These are phyloP conservation scores for Leptocoma aspasia DNA, from an alignment of 2,113 vertebrate species.

Conservation along the genomic window DNA sequence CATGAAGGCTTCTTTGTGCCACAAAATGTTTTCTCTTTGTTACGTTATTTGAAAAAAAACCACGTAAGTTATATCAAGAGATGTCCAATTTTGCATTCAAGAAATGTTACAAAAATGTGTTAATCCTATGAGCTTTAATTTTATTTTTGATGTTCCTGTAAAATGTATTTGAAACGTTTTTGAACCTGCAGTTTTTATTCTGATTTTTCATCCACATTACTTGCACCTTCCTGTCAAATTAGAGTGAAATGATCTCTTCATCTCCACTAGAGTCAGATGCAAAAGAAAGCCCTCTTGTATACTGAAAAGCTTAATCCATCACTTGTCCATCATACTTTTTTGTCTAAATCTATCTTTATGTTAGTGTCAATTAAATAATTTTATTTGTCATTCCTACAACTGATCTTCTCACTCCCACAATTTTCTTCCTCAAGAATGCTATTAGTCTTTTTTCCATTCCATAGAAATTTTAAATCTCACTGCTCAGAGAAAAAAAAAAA, in stretches of 20 bases:
- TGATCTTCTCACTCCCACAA: background rate
- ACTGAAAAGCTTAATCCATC: background rate
- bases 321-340: background rate
- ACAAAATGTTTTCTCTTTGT: background rate
- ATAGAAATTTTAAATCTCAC: background rate
- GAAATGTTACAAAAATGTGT: background rate
- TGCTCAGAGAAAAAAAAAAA: background rate
- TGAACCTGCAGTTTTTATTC: background rate
- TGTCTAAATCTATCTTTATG: background rate
- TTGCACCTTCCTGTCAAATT: background rate
- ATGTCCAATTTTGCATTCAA: background rate
- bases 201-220: background rate
- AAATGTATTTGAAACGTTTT: background rate
- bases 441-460: background rate
- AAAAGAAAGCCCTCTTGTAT: background rate
- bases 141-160: background rate
- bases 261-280: background rate
- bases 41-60: background rate
- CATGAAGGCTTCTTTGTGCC: background rate
- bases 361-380: constrained; percentile 5
- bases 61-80: background rate
- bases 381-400: background rate
- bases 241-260: background rate
- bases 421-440: background rate
- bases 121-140: background rate